Evolutionary conservation across 35 echinoderm and acorn worm species (phyloP).

Genomic region (Ptychodera flava): DNA sequence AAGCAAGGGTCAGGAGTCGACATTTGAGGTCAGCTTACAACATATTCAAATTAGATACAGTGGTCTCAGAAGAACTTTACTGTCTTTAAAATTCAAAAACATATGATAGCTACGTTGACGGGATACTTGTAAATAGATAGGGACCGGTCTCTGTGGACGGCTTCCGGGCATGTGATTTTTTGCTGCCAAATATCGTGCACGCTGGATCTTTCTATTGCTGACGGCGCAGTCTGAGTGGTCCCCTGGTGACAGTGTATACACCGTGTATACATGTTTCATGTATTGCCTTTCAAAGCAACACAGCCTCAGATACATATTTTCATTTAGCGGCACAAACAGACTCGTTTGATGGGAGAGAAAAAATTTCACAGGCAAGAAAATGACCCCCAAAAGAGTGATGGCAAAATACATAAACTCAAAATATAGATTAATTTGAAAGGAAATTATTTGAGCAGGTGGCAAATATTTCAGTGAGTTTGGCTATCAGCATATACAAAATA

Average conservation of each 20-base stretch:
- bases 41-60: background rate
- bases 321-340: background rate
- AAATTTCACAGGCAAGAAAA: too few species aligned
- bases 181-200: background rate
- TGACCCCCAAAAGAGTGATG: too few species aligned
- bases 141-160: background rate
- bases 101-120: background rate
- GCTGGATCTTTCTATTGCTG: background rate
- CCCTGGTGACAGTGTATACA: background rate
- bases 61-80: background rate
- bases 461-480: too few species aligned
- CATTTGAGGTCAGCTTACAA: background rate
- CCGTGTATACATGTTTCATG: background rate
- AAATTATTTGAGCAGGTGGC: too few species aligned
- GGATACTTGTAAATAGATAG: constrained; percentile 1
- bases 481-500: too few species aligned
- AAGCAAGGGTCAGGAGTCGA: background rate
- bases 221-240: background rate
- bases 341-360: too few species aligned
- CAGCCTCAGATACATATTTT: background rate
- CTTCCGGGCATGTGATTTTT: background rate
- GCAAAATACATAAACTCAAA: too few species aligned
- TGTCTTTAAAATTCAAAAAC: background rate
- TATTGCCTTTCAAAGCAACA: background rate
- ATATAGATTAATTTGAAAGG: too few species aligned